A percentile compares a stretch with the other conserved stretches of the same genome.
These are phyloP conservation scores for Ondatra zibethicus DNA, from an alignment of 2,113 vertebrate genomes.

Conservation along the genomic window DNA sequence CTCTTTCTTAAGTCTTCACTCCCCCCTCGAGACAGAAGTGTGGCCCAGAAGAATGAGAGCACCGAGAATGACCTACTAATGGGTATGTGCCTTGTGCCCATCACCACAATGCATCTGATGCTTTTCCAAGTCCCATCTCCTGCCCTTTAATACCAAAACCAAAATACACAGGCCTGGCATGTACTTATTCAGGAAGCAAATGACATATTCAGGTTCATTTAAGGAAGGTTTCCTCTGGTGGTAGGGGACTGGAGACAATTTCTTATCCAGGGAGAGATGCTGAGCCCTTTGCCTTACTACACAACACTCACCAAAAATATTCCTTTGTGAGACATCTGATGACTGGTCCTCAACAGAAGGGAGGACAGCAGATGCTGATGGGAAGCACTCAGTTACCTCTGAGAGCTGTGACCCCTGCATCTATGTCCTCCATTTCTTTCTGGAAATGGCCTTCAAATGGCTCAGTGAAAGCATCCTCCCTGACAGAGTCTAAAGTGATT, in stretches of 20 bases:
- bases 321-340: background rate
- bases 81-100: background rate
- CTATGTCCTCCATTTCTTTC: background rate
- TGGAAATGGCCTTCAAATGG: background rate
- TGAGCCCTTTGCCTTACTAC: background rate
- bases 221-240: background rate
- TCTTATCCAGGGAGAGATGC: background rate
- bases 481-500: background rate
- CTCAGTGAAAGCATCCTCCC: background rate
- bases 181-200: background rate
- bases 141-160: background rate
- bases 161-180: background rate
- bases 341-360: constrained; percentile 2
- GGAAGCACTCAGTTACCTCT: constrained; percentile 22
- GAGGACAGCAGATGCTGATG: background rate
- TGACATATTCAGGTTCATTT: background rate
- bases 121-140: background rate
- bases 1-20: background rate
- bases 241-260: constrained; percentile 32
- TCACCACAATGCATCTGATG: background rate
- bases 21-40: background rate
- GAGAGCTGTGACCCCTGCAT: background rate
- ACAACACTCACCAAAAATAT: background rate
- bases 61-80: background rate
- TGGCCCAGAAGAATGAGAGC: background rate